A percentile compares a stretch with the other conserved stretches of the same genome.
phyloP scores from a whole-genome alignment of 2,797 vertebrate genomes.

The Acipenser ruthenus region DNA sequence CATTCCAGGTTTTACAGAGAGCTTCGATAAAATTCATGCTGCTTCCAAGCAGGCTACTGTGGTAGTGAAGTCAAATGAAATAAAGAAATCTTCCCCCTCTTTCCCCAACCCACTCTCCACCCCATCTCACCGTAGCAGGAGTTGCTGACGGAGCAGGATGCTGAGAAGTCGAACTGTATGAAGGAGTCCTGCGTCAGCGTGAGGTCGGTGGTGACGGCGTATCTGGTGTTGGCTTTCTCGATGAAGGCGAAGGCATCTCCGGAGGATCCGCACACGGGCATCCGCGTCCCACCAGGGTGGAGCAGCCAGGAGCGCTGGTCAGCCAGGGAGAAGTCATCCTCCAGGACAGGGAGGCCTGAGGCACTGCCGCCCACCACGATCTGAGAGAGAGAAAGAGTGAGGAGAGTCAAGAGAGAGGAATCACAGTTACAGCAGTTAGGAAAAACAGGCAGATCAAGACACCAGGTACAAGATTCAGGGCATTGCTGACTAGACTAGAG shows the following conservation, averaged over 20 bases:
- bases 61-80: too few relatives aligned
- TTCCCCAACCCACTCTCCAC: neutral
- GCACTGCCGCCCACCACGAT: conserved; percentile 94
- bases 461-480: too few relatives aligned
- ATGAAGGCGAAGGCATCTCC: conserved; percentile 95
- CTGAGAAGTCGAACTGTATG: conserved; percentile 94
- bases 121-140: conserved; percentile 86
- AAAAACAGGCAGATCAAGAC: too few relatives aligned
- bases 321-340: conserved; percentile 86
- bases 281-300: conserved; percentile 89
- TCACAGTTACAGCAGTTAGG: too few relatives aligned
- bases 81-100: neutral
- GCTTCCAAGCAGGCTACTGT: too few relatives aligned
- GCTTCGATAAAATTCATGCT: too few relatives aligned
- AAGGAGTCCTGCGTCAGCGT: conserved; percentile 88
- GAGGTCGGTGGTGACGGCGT: conserved; percentile 89
- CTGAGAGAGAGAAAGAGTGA: conserved; percentile 38
- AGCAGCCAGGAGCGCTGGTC: conserved; percentile 92
- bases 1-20: too few relatives aligned
- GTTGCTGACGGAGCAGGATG: conserved; percentile 93
- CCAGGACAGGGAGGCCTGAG: conserved; percentile 87
- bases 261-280: conserved; percentile 93
- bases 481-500: too few relatives aligned
- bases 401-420: too few relatives aligned
- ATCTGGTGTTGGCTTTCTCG: conserved; percentile 94